phyloP scores from a whole-genome alignment of 2,888 invertebrate genomes.

The Drosophila anceps region DNA sequence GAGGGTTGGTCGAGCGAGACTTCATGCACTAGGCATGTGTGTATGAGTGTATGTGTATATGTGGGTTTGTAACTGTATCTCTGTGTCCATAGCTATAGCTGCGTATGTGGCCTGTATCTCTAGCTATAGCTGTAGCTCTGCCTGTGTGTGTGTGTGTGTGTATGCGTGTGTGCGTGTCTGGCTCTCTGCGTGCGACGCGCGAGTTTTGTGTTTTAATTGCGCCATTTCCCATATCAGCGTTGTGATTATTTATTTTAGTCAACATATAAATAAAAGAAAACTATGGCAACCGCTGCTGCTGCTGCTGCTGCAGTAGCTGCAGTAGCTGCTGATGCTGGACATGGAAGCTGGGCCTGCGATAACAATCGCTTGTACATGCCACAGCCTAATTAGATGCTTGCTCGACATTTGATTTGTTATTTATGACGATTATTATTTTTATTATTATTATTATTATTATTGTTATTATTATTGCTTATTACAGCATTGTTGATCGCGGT shows the following conservation, averaged over 20 bases:
- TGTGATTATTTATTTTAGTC: constrained; percentile 76
- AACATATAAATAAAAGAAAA: constrained; percentile 65
- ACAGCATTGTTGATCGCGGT: constrained; percentile 22
- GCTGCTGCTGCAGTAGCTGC: constrained; percentile 18
- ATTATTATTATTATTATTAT: constrained; percentile 42
- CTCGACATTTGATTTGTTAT: constrained; percentile 71
- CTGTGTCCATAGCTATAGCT: constrained; percentile 14
- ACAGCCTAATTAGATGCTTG: constrained; percentile 63
- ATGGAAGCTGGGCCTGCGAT: constrained; percentile 15
- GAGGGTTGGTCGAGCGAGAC: constrained; percentile 23
- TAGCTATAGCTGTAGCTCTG: constrained; percentile 14
- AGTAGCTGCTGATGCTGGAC: constrained; percentile 19
- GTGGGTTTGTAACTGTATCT: constrained; percentile 6
- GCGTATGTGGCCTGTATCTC: neutral
- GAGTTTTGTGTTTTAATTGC: constrained; percentile 70
- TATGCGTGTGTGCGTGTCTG: too few relatives aligned
- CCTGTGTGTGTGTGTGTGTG: constrained; percentile 23
- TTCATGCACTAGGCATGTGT: neutral
- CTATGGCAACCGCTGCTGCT: constrained; percentile 18
- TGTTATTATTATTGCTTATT: constrained; percentile 28
- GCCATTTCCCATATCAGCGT: constrained; percentile 78
- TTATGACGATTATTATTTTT: constrained; percentile 35
- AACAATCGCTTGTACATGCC: constrained; percentile 34
- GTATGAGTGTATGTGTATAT: constrained; percentile 2
- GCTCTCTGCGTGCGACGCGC: constrained; percentile 39